Conservation (phyloP, 2,797 vertebrate species). For the Microhierax caerulescens region DNA sequence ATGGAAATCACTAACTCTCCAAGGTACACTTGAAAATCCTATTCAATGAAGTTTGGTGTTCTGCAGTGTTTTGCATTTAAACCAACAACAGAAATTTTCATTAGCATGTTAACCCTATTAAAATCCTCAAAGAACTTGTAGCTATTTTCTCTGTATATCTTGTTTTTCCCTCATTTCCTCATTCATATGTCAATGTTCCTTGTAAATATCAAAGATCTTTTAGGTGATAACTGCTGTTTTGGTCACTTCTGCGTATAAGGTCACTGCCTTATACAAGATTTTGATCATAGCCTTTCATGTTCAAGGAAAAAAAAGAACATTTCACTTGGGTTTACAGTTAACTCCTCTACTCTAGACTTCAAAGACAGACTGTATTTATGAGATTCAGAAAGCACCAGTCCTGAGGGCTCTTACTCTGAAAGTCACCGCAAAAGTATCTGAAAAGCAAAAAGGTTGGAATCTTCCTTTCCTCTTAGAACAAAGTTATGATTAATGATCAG, state of each 20-base stretch:
- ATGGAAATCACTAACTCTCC: not conserved
- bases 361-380: not conserved
- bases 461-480: not conserved
- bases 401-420: slow-evolving; percentile 1
- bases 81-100: not conserved
- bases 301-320: not conserved
- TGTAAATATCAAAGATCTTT: not conserved
- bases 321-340: slow-evolving; percentile 3
- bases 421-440: not conserved
- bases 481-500: slow-evolving; percentile 24
- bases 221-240: not conserved
- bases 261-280: not conserved
- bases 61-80: not conserved
- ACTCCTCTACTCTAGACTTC: slow-evolving; percentile 21
- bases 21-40: not conserved
- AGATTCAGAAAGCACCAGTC: not conserved
- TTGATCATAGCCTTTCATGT: not conserved
- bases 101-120: not conserved
- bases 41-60: not conserved
- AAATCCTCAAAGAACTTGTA: not conserved
- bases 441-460: not conserved
- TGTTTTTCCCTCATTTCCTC: not conserved
- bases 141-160: not conserved
- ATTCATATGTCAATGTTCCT: not conserved
- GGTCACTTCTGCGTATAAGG: not conserved